Base-by-base conservation (phyloP, 2,888 invertebrate genomes). In the Gibbula magus region DNA sequence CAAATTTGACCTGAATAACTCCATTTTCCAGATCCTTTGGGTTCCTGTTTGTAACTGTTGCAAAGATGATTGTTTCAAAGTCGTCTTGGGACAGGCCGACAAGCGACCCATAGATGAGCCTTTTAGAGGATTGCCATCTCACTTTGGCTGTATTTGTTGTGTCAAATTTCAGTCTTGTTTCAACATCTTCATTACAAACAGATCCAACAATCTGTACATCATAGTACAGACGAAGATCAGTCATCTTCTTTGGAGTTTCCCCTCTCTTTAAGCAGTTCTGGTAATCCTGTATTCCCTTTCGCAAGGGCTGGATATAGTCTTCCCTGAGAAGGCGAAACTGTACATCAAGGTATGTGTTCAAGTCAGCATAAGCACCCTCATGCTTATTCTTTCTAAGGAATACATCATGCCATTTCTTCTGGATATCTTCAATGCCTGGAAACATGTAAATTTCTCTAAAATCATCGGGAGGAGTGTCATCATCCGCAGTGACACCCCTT, bases 301-400 rank as follows among this genome's bases (percentile, higher is more conserved):
- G 93, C 32, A 97, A 91, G 0, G 97, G 96, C 32, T 94, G 94
- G 52, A 96, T 94, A 89, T 96, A 97, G 92, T 97, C 97, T 93
- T 97, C 96, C 52, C 96, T 93, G 74, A 97, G 90, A 51, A 97
- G 93, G 35, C 96, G 94, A 89, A 96, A 96, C 87, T 97, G 97
- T 4, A 91, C 93, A 86, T 96, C 96, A 29, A 97, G 93, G 90
- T 97, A 97, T 88, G 96, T 95, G 75, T 95, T 94, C 0, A 95
- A 93, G 88, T 94, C 94, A 3, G 93, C 89, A 91, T 96, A 97
- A 0, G 94, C 93, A 22, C 96, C 96, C 76, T 94, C 92, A 0
- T 94, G 91, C 76, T 95, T 94, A 88, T 95, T 95, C 0, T 94
- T 94, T 29, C 94, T 92, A 20, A 95, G 86, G 88, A 94, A 95